A percentile compares a stretch with the other conserved stretches of the same genome.
Evolutionary conservation across 1,140 invertebrate species (phyloP).

Genomic region (Alviniconcha marisindica): DNA sequence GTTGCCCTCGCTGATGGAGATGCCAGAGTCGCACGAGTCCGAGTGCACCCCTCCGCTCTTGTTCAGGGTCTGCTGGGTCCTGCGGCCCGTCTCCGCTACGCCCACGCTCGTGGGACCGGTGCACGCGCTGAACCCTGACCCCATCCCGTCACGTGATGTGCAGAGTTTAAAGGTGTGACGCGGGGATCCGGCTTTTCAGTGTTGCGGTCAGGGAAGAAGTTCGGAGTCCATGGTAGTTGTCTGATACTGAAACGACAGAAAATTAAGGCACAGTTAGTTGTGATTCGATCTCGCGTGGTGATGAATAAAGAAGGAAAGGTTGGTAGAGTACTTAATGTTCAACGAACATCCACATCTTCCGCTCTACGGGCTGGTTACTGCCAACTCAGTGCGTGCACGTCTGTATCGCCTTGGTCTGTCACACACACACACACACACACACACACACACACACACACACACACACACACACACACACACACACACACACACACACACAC

Average conservation of each 20-base stretch:
- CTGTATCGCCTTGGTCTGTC: too few relatives aligned
- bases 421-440: background rate
- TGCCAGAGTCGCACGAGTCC: constrained; percentile 33
- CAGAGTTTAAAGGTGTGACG: background rate
- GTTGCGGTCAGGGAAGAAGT: background rate
- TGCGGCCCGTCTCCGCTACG: background rate
- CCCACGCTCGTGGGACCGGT: constrained; percentile 30
- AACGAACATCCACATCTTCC: too few relatives aligned
- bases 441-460: background rate
- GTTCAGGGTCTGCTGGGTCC: background rate
- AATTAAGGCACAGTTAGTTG: too few relatives aligned
- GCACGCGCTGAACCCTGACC: constrained; percentile 43
- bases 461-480: background rate
- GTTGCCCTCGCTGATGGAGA: constrained; percentile 29
- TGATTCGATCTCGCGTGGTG: too few relatives aligned
- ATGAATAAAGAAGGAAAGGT: background rate
- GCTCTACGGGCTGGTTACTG: too few relatives aligned
- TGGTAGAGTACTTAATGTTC: background rate
- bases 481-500: background rate
- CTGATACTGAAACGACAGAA: background rate
- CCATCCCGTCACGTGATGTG: constrained; percentile 2
- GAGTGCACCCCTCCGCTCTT: constrained; percentile 14
- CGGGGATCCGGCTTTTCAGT: background rate
- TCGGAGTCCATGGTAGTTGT: background rate
- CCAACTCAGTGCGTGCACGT: too few relatives aligned